phyloP scores from a whole-genome alignment of 2,888 invertebrate genomes.

The Nephrotoma guestfalica region DNA sequence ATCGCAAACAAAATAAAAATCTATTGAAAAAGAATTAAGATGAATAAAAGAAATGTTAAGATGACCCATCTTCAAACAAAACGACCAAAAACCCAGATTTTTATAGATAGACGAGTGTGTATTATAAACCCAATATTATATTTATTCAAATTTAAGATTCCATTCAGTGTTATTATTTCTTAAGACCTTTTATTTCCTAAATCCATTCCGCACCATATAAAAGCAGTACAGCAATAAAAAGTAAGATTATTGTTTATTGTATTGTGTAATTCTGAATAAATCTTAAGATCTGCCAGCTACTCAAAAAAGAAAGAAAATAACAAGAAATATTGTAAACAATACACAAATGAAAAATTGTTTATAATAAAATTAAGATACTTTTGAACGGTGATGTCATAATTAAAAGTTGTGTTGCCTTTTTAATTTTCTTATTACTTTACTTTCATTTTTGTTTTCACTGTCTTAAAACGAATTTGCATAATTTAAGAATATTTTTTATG shows the following conservation, averaged over 20 bases:
- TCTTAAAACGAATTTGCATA: background rate
- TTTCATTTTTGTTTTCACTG: background rate
- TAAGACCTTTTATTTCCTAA: background rate
- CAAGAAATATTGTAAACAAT: background rate
- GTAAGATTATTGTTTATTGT: background rate
- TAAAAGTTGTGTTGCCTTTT: background rate
- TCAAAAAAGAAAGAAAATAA: background rate
- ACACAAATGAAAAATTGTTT: background rate
- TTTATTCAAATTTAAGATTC: too few species aligned
- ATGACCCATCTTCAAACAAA: background rate
- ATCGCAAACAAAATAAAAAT: background rate
- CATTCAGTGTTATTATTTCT: background rate
- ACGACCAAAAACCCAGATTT: background rate
- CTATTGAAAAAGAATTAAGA: background rate
- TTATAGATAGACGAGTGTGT: too few species aligned
- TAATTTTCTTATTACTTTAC: background rate
- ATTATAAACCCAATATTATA: too few species aligned
- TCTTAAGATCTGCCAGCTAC: background rate
- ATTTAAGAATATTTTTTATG: background rate
- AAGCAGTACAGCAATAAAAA: background rate
- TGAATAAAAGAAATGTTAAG: background rate
- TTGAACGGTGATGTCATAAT: background rate
- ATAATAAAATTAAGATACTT: background rate
- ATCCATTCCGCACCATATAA: background rate
- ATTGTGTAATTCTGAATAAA: background rate